Evolutionary conservation across 2,113 vertebrate species (phyloP), one percentile per base, ranked within the genome.

Genomic region (Mus spicilegus): DNA sequence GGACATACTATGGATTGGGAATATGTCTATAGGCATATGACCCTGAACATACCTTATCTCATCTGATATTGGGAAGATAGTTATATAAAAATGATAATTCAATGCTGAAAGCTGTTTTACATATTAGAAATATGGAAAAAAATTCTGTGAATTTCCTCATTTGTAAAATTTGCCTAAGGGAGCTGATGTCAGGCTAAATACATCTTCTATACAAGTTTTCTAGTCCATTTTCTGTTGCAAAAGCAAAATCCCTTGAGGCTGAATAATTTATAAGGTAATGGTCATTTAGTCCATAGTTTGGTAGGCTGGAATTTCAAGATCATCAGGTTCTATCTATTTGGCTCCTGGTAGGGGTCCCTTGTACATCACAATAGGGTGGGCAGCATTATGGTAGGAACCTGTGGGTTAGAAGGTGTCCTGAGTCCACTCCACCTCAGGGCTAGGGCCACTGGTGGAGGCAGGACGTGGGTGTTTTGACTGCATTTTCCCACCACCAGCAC

Each of bases 111-210:
- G 58, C 56, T 84, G n/a, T 84, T 78, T 93, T 7, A 88, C 49
- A 90, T 28, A 28, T 20, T 92, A 49, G 22, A 88, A 89, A 33
- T 94, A 70, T 90, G 28, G 86, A 20, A 22, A 20, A 22, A 95
- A 89, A 61, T 89, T 20, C 20, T 88, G 67, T 63, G 28, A 91
- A 39, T n/a, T 93, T 89, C 84, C 42, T 94, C 49, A 77, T 92
- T 84, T 56, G 67, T 39, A n/a, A 77, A 49, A 36, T 90, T 78
- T 97, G 67, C 86, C 61, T 1, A 11, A 20, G 78, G 49, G 78
- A 58, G 19, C 33, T n/a, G 33, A n/a, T n/a, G 51, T 13, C 51
- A 81, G 78, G 51, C 58, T 81, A 58, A 80, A 12, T 58, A 30
- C 7, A 78, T 73, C 19, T 93, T 6, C 26, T 90, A 1, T 86